Percentiles rank a stretch among this genome's conserved stretches.
These are phyloP conservation scores for Pipa parva DNA, from an alignment of 2,113 vertebrate genomes.

Conservation along the genomic window DNA sequence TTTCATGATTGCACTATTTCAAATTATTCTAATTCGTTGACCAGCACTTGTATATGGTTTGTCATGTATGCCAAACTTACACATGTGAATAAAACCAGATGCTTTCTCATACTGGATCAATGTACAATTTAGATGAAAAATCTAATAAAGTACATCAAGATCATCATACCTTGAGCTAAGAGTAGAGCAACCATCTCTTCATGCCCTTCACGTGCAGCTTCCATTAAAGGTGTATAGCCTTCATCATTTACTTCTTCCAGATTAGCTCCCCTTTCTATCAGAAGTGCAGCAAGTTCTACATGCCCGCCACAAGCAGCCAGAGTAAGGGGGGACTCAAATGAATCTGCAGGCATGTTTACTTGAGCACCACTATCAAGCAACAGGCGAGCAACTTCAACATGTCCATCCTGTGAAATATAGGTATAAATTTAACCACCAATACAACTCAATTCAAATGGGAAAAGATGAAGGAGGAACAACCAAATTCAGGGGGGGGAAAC, in stretches of 20 bases:
- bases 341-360: slow-evolving; percentile 98
- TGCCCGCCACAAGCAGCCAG: slow-evolving; percentile 95
- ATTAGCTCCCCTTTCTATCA: slow-evolving; percentile 96
- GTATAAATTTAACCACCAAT: neutral
- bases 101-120: too few relatives aligned
- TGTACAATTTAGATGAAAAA: neutral
- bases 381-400: slow-evolving; percentile 94
- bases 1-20: too few relatives aligned
- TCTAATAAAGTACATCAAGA: neutral
- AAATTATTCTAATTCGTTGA: too few relatives aligned
- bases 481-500: too few relatives aligned
- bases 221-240: slow-evolving; percentile 97
- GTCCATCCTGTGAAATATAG: slow-evolving; percentile 75
- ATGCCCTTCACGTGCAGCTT: slow-evolving; percentile 94
- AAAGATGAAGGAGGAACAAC: too few relatives aligned
- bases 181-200: slow-evolving; percentile 97
- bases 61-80: too few relatives aligned
- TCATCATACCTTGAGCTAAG: slow-evolving; percentile 88
- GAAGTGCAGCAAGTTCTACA: slow-evolving; percentile 88
- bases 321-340: slow-evolving; percentile 93
- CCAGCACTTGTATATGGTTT: too few relatives aligned
- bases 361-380: slow-evolving; percentile 97
- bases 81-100: too few relatives aligned
- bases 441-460: neutral
- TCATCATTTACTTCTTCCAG: slow-evolving; percentile 98